phyloP scores from a whole-genome alignment of 2,113 vertebrate genomes.

The Apodemus sylvaticus region DNA sequence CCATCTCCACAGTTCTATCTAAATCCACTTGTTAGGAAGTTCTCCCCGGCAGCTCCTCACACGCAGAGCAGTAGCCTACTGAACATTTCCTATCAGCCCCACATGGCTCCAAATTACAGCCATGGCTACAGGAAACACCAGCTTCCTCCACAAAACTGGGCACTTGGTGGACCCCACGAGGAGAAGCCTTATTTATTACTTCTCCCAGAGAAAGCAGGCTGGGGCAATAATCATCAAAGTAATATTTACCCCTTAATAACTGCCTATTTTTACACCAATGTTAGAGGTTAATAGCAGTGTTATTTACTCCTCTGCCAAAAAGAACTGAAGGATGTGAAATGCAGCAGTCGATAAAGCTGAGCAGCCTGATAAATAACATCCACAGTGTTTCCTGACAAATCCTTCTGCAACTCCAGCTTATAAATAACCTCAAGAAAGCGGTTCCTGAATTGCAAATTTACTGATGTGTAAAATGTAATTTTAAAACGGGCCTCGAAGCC shows the following conservation, averaged over 20 bases:
- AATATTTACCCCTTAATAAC: slow-evolving; percentile 89
- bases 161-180: slow-evolving; percentile 71
- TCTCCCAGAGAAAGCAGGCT: slow-evolving; percentile 82
- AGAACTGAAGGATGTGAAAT: slow-evolving; percentile 88
- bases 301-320: slow-evolving; percentile 89
- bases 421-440: slow-evolving; percentile 90
- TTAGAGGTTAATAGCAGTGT: slow-evolving; percentile 88
- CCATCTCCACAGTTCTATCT: background rate
- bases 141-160: slow-evolving; percentile 79
- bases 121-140: slow-evolving; percentile 37
- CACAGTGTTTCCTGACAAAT: slow-evolving; percentile 89
- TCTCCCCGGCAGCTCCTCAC: background rate
- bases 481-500: slow-evolving; percentile 84
- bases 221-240: slow-evolving; percentile 86
- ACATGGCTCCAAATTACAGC: slow-evolving; percentile 60
- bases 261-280: slow-evolving; percentile 87
- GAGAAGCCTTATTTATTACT: slow-evolving; percentile 81
- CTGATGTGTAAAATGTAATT: slow-evolving; percentile 91
- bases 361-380: slow-evolving; percentile 89
- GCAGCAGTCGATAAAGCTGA: slow-evolving; percentile 88
- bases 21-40: background rate
- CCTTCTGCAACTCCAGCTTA: slow-evolving; percentile 84
- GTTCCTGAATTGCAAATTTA: slow-evolving; percentile 88
- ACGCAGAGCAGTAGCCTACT: background rate
- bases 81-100: slow-evolving; percentile 18